These are phyloP conservation scores for Xestoiulus laeticollis DNA, from an alignment of 2,888 invertebrate genomes.

Conservation along the genomic window DNA sequence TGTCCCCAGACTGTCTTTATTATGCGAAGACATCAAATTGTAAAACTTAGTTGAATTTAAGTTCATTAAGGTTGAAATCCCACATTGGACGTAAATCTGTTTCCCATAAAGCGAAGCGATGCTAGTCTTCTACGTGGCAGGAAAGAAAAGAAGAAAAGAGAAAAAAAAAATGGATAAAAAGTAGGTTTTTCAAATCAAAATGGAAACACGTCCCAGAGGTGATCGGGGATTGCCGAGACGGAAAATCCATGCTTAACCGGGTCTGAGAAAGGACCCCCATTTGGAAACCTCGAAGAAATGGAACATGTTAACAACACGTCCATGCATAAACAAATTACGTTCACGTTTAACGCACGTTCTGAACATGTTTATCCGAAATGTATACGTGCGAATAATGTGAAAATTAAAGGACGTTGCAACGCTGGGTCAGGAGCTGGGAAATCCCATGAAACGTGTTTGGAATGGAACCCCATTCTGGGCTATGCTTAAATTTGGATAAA, in stretches of 20 bases:
- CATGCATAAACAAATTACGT: background rate
- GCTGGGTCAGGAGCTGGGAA: too few species aligned
- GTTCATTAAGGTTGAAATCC: constrained; percentile 52
- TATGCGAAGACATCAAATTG: constrained; percentile 51
- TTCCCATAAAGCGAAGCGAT: background rate
- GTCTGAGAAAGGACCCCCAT: background rate
- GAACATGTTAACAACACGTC: background rate
- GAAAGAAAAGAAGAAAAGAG: background rate
- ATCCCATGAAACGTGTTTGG: too few species aligned
- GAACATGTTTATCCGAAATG: too few species aligned
- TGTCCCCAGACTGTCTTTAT: constrained; percentile 54
- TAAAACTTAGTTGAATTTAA: constrained; percentile 54
- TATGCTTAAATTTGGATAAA: too few species aligned
- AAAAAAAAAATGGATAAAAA: background rate
- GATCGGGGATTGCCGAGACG: background rate
- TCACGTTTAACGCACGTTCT: too few species aligned
- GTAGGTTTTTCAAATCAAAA: background rate
- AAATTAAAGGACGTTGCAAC: too few species aligned
- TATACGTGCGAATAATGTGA: too few species aligned
- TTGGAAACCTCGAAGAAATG: background rate
- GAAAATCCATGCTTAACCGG: background rate
- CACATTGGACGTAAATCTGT: constrained; percentile 49
- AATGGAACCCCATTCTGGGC: too few species aligned
- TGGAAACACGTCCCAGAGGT: constrained; percentile 14
- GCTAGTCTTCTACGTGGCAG: background rate